Percentiles rank a stretch among this genome's conserved stretches.
These are phyloP conservation scores for Hoplodrina ambigua DNA, from an alignment of 2,888 invertebrate species.

Conservation along the genomic window DNA sequence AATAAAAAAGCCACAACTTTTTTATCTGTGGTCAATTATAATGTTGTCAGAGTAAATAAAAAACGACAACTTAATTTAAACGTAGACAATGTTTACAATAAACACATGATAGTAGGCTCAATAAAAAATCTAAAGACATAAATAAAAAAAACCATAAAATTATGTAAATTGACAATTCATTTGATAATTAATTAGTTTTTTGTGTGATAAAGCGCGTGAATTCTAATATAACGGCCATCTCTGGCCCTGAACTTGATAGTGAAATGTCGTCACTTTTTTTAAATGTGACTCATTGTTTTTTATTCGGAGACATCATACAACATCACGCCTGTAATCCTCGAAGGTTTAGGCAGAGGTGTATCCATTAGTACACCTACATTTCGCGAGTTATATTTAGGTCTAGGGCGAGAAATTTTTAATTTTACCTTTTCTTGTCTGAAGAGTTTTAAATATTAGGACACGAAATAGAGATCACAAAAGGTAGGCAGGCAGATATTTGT, in stretches of 20 bases:
- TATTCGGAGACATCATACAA: neutral
- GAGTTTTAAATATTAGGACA: no score
- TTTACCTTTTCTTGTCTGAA: no score
- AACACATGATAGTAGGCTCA: constrained; percentile 46
- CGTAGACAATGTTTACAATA: constrained; percentile 45
- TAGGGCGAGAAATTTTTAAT: no score
- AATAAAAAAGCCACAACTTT: neutral
- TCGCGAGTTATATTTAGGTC: no score
- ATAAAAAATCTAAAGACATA: constrained; percentile 49
- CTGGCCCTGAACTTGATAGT: constrained; percentile 41
- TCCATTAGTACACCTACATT: no score
- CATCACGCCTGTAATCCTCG: no score
- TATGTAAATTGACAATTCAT: constrained; percentile 59
- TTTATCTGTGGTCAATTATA: neutral
- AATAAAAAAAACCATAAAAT: constrained; percentile 51
- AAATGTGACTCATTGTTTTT: constrained; percentile 31
- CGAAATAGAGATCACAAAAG: no score
- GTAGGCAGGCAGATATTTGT: no score
- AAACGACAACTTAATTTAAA: constrained; percentile 23
- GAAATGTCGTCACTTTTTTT: constrained; percentile 26
- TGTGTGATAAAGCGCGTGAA: constrained; percentile 24
- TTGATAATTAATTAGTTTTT: constrained; percentile 45
- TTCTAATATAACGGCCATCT: constrained; percentile 35
- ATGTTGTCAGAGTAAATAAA: constrained; percentile 6
- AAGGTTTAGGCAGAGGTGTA: no score